Base-by-base conservation (phyloP, 2,113 vertebrate genomes). In the Petrocephalus microphthalmus region DNA sequence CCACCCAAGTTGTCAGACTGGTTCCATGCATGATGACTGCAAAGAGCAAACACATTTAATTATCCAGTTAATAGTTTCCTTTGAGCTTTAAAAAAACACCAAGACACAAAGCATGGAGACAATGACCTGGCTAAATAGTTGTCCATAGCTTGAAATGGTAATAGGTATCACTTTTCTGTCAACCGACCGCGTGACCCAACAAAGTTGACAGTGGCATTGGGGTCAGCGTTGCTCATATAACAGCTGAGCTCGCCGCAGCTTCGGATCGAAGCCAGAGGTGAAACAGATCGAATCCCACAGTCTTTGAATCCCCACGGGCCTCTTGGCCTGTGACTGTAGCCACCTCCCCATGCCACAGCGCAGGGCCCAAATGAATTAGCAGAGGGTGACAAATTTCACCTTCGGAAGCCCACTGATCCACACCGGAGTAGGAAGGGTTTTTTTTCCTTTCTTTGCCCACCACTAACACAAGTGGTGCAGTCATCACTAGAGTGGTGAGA, bases 191-290 rank as follows among this genome's bases (percentile, higher is more conserved):
- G 11, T 67, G n/a, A 67, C 60, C 60, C 25, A 67, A 67, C n/a
- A 29, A n/a, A 90, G 89, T 90, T 60, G 87, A 88, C 85, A 89
- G 86, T 90, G 92, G 88, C 87, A 90, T 88, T 42, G 84, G 3
- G 81, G 90, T 90, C 42, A 71, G 29, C 0, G 37, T 87, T 86
- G 92, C 87, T 88, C 87, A 47, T 92, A 91, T 93, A 90, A 93
- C 90, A 89, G 90, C 92, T 87, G 89, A 91, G 87, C 91, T 87
- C 91, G 89, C 84, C 60, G 4, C 60, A 67, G 60, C 60, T 67
- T 67, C 60, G 25, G n/a, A 67, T 67, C 60, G 60, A 67, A 67
- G 60, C 25, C n/a, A 67, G 60, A 67, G 91, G 89, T 90, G 90
- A 92, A 92, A 90, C 71, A 78, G 33, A 78, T 78, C 33, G 29